A percentile compares a stretch with the other conserved stretches of the same genome.
Evolutionary conservation across 2,888 invertebrate species (phyloP).

Genomic region (Eristalis pertinax): DNA sequence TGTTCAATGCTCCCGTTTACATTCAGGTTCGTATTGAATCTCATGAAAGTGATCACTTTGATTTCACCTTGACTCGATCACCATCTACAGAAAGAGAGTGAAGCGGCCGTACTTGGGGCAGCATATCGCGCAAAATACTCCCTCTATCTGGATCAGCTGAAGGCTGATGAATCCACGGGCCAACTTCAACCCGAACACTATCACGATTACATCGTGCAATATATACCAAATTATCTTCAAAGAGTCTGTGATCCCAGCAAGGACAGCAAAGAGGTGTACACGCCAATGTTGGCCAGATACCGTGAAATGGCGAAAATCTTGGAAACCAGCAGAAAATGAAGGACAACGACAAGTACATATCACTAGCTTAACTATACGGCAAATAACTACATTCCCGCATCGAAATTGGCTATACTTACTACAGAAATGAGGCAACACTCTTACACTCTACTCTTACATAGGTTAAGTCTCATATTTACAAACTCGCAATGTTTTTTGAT

Average conservation of each 20-base stretch:
- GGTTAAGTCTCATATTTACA: conserved; percentile 39
- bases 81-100: conserved; percentile 85
- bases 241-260: conserved; percentile 87
- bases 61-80: neutral
- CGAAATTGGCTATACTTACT: conserved; percentile 15
- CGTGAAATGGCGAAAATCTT: conserved; percentile 82
- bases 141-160: conserved; percentile 76
- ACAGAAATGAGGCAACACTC: neutral
- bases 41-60: neutral
- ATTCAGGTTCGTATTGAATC: conserved; percentile 84
- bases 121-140: conserved; percentile 88
- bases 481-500: conserved; percentile 67
- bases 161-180: conserved; percentile 16
- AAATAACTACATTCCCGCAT: conserved; percentile 59
- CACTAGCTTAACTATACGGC: conserved; percentile 13
- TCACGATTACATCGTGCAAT: conserved; percentile 78
- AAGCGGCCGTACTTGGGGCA: conserved; percentile 93
- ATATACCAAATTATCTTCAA: conserved; percentile 81
- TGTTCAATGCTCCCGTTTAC: conserved; percentile 95
- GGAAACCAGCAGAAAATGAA: conserved; percentile 61
- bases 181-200: conserved; percentile 74
- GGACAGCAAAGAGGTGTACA: conserved; percentile 88
- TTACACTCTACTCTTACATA: conserved; percentile 1
- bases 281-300: conserved; percentile 88
- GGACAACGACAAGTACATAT: conserved; percentile 29